Evolutionary conservation across 2,797 vertebrate species (phyloP).

Genomic region (Coregonus suidteri): DNA sequence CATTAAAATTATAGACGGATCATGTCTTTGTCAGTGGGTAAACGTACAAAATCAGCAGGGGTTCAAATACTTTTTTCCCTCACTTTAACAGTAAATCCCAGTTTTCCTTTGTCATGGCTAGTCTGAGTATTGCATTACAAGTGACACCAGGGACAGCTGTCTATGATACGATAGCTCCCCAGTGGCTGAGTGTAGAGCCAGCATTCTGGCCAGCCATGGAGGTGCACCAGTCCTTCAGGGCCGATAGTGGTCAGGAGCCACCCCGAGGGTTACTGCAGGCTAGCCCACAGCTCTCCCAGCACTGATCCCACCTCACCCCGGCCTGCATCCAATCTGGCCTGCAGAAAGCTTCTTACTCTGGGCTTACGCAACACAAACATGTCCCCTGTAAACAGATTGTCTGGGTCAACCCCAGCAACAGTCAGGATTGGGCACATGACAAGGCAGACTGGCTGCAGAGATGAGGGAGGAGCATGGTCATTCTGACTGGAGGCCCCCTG

Average conservation of each 20-base stretch:
- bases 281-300: no score
- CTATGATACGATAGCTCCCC: neutral
- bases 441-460: neutral
- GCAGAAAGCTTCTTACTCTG: conserved; percentile 70
- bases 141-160: neutral
- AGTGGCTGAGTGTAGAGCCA: neutral
- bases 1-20: no score
- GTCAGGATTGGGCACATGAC: neutral
- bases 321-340: conserved; percentile 45
- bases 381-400: conserved; percentile 41
- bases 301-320: neutral
- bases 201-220: neutral
- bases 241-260: neutral
- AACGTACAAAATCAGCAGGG: no score
- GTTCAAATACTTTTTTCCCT: no score
- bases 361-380: conserved; percentile 62
- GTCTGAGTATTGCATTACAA: neutral
- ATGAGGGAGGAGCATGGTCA: neutral
- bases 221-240: neutral
- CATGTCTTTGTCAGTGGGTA: no score
- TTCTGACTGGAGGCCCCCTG: neutral
- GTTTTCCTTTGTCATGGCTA: neutral
- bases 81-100: neutral
- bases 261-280: neutral
- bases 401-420: conserved; percentile 29